Conservation (phyloP, 92 coral and sea anemone species). For the Actinernus sp. region DNA sequence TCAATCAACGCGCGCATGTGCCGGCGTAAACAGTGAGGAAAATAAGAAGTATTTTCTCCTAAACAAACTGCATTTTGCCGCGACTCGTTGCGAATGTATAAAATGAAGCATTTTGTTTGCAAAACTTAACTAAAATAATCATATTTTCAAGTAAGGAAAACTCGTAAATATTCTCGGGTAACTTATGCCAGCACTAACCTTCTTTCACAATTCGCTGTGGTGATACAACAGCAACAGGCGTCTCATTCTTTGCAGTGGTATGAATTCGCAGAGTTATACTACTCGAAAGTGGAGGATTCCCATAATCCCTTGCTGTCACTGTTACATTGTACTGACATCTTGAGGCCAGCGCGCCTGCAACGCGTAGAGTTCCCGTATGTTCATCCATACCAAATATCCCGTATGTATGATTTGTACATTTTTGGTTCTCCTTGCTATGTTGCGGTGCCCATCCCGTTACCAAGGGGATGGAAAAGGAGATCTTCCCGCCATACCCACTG, state of each 20-base stretch:
- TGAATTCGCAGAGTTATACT: conserved; percentile 18
- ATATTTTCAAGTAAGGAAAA: too few species aligned
- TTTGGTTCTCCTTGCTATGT: neutral
- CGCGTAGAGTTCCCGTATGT: conserved; percentile 40
- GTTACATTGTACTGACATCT: conserved; percentile 53
- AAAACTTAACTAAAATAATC: too few species aligned
- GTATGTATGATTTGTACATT: conserved; percentile 34
- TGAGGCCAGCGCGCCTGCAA: conserved; percentile 45
- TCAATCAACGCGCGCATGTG: too few species aligned
- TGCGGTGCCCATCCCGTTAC: neutral
- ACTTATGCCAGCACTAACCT: too few species aligned
- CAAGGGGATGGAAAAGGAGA: conserved; percentile 15
- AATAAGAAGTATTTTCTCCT: too few species aligned
- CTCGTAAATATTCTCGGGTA: too few species aligned
- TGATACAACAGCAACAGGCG: conserved; percentile 7
- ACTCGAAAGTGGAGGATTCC: conserved; percentile 55
- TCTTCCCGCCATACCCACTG: conserved; percentile 37
- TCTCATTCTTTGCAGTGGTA: conserved; percentile 31
- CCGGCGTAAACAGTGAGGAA: too few species aligned
- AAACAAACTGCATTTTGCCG: too few species aligned
- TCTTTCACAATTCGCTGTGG: conserved; percentile 25
- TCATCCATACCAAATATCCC: conserved; percentile 49
- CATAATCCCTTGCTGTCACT: conserved; percentile 62
- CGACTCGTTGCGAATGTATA: too few species aligned
- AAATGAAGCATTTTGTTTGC: too few species aligned